Evolutionary conservation across 2,888 invertebrate species (phyloP), one percentile per base, ranked within the genome.

Genomic region (Platycnemis pennipes): DNA sequence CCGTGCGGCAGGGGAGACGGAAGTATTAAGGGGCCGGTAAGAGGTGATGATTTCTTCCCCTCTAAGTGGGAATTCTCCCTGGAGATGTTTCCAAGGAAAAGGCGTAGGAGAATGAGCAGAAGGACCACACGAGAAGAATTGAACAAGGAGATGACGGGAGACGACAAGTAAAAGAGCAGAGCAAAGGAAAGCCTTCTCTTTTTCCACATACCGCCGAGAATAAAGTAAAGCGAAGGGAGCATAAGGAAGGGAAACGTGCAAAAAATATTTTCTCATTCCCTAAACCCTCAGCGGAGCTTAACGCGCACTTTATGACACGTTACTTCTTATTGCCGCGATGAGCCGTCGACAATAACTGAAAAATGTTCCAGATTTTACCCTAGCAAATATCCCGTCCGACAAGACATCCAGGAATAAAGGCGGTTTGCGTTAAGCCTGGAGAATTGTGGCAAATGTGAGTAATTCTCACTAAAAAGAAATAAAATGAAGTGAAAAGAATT

Each of bases 311-410:
- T 37, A 77, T 77, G 77, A 13, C 77, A 37, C 16, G 77, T 2
- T 31, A 13, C 77, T 11, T 77, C 37, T 77, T 77, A 77, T 77
- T 77, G 77, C 31, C 16, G 37, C 37, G 77, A 77, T 77, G 77
- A 77, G 37, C 77, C 77, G 77, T 77, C 77, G 31, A 77, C 77
- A 77, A 37, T 77, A 77, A 77, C 11, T 77, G 77, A 77, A 77
- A 77, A 77, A 37, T 77, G 63, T 77, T 37, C 16, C 31, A n/a
- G 37, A 77, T 77, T 77, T 37, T 77, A 77, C 77, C 37, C 31
- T 37, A 8, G 37, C 31, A 77, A 77, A 77, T 77, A 77, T 77
- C 31, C 31, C 16, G 77, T 77, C 13, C 13, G 77, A 77, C 37
- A 11, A 13, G 16, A 77, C 77, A 31, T 77, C 77, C 37, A 7